Evolutionary conservation across 1,140 invertebrate genomes (phyloP).

Genomic region (Gonioctena quinquepunctata): DNA sequence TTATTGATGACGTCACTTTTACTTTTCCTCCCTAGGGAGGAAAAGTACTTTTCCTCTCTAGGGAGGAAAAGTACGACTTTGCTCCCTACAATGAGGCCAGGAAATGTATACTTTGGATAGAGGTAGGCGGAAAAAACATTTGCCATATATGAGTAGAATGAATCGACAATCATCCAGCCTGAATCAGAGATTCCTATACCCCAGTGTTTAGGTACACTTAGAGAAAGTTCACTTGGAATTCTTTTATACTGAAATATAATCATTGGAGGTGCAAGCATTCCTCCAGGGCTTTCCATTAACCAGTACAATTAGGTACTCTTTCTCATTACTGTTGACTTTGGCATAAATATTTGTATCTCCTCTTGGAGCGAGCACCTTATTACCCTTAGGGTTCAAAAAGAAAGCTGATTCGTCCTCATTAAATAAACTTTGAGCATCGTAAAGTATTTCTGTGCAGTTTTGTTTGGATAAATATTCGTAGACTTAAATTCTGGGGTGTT

Average conservation of each 20-base stretch:
- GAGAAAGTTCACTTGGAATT: constrained; percentile 35
- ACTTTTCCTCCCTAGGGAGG: too few species aligned
- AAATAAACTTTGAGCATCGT: background rate
- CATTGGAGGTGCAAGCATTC: constrained; percentile 37
- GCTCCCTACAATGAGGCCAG: too few species aligned
- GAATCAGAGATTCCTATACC: constrained; percentile 50
- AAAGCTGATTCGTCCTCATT: background rate
- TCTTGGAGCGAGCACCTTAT: background rate
- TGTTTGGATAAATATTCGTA: background rate
- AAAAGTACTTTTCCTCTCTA: too few species aligned
- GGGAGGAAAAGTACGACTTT: too few species aligned
- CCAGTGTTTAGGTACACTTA: constrained; percentile 40
- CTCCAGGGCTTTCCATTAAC: constrained; percentile 25
- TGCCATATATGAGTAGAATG: too few species aligned
- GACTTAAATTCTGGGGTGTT: background rate
- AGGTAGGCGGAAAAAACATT: too few species aligned
- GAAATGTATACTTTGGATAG: too few species aligned
- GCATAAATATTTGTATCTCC: constrained; percentile 11
- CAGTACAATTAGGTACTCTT: constrained; percentile 25
- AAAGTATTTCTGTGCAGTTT: background rate
- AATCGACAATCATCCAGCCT: constrained; percentile 56
- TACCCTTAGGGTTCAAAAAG: background rate
- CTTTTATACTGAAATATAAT: constrained; percentile 53
- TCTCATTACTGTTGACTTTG: constrained; percentile 8
- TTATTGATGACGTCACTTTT: too few species aligned